Evolutionary conservation across 1,140 invertebrate species (phyloP).

Genomic region (Drosophila punjabiensis): DNA sequence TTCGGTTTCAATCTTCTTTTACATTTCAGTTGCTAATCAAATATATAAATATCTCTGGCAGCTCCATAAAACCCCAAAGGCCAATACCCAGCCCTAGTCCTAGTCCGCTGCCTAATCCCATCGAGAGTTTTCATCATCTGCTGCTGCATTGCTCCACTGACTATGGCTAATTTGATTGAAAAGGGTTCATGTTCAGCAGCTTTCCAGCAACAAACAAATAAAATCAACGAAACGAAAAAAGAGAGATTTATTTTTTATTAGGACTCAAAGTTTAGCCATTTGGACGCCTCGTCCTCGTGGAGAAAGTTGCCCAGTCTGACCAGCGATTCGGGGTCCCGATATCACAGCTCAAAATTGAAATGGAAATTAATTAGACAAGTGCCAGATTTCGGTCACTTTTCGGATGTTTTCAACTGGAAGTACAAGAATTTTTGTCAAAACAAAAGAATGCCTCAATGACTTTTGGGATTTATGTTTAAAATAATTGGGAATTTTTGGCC

Average conservation of each 20-base stretch:
- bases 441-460: conserved; percentile 15
- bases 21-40: conserved; percentile 14
- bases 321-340: conserved; percentile 7
- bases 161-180: conserved; percentile 75
- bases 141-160: conserved; percentile 48
- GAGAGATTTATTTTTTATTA: conserved; percentile 60
- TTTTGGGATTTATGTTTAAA: conserved; percentile 14
- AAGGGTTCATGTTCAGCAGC: conserved; percentile 56
- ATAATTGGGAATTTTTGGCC: conserved; percentile 7
- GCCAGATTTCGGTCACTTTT: conserved; percentile 23
- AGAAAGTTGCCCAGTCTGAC: conserved; percentile 5
- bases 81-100: not conserved
- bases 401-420: conserved; percentile 10
- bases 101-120: not conserved
- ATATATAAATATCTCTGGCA: conserved; percentile 1
- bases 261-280: conserved; percentile 54
- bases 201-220: conserved; percentile 58
- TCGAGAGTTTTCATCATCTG: conserved; percentile 53
- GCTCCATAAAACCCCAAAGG: not conserved
- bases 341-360: conserved; percentile 31
- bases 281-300: conserved; percentile 33
- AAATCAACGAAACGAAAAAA: conserved; percentile 60
- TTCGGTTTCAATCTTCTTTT: not conserved
- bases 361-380: conserved; percentile 75
- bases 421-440: conserved; percentile 21